Base-by-base conservation (phyloP, 2,113 vertebrate species). In the Coregonus clupeaformis region DNA sequence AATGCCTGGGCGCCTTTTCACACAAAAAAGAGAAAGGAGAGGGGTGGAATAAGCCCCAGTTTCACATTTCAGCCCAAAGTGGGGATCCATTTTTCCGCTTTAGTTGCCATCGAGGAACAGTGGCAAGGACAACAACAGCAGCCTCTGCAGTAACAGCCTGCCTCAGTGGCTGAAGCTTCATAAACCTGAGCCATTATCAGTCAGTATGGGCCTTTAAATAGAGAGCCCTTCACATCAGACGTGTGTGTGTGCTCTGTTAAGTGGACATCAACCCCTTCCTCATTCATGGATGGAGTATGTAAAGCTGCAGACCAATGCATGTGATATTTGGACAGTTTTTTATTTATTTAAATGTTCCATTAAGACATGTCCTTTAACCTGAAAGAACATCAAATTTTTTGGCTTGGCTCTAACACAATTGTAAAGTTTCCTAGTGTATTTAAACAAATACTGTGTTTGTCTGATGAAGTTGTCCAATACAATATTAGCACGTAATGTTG, bases 91-190 rank as follows among this genome's bases (percentile, higher is more conserved):
- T 94, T 93, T 92, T 42, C 36, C 36, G 36, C 36, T 92, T 93
- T 92, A 90, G 89, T 90, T 86, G 89, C 87, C 89, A 90, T 92
- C 87, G 89, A 92, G 91, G 90, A 92, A 92, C 87, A 88, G 82
- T 85, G 86, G 89, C 87, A 91, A 90, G 89, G 90, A 91, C 91
- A 91, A 89, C 90, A 90, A 89, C 85, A 86, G 83, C 80, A 85
- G 83, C 82, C 72, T 67, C 27, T 72, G 88, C 86, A 75, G 84
- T 84, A 87, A 87, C 87, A 89, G 87, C 74, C 85, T 74, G 84
- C 80, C 87, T 90, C 87, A 79, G 82, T 78, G 86, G 83, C 83
- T 89, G 88, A 90, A 89, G 88, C 87, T 85, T 88, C 87, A 84
- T 92, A 90, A 90, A 91, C 83, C 86, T 70, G n/a, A 7, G 85